Evolutionary conservation across 2,113 vertebrate genomes (phyloP).

Genomic region (Heterochromis multidens): DNA sequence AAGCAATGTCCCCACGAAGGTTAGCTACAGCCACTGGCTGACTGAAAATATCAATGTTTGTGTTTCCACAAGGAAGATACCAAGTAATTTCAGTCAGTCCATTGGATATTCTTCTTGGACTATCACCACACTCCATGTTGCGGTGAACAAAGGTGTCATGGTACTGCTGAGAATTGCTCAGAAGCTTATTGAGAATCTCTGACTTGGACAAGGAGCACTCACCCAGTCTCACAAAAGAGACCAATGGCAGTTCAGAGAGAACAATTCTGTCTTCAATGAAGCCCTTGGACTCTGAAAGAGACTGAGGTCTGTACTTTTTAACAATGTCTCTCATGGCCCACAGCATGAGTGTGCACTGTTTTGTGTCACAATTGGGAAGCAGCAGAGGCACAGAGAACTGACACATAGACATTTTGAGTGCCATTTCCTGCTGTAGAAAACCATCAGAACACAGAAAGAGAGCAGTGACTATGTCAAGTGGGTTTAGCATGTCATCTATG

Average conservation of each 20-base stretch:
- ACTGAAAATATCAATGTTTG: slow-evolving; percentile 60
- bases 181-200: slow-evolving; percentile 71
- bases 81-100: slow-evolving; percentile 79
- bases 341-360: slow-evolving; percentile 70
- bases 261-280: slow-evolving; percentile 65
- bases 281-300: slow-evolving; percentile 26
- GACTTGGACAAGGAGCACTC: slow-evolving; percentile 79
- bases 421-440: slow-evolving; percentile 72
- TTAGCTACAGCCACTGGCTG: slow-evolving; percentile 75
- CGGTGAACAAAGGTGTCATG: slow-evolving; percentile 72
- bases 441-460: slow-evolving; percentile 76
- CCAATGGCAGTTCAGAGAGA: no score
- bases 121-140: slow-evolving; percentile 56
- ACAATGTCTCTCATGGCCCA: slow-evolving; percentile 30
- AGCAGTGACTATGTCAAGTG: slow-evolving; percentile 77
- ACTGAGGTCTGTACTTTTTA: slow-evolving; percentile 55
- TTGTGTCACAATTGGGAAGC: slow-evolving; percentile 67
- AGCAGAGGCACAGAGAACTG: slow-evolving; percentile 80
- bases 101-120: slow-evolving; percentile 69
- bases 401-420: slow-evolving; percentile 78
- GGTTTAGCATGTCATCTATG: slow-evolving; percentile 41
- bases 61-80: slow-evolving; percentile 73
- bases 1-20: slow-evolving; percentile 72
- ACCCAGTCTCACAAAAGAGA: no score
- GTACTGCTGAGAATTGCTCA: slow-evolving; percentile 70